Conservation (phyloP, 1,140 invertebrate species). For the Zaprionus davidi region DNA sequence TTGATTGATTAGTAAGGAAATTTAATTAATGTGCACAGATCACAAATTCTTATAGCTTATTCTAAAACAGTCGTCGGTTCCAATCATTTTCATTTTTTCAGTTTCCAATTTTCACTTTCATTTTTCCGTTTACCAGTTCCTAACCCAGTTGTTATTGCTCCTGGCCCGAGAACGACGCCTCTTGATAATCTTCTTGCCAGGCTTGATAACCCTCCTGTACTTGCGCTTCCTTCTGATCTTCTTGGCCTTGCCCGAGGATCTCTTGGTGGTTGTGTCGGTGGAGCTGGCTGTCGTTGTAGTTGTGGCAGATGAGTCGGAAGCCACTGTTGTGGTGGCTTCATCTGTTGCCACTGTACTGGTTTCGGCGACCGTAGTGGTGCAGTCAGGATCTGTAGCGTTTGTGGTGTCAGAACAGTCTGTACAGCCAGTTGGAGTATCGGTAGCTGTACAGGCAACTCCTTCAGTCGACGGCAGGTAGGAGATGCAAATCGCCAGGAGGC, state of each 20-base stretch:
- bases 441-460: background rate
- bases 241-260: background rate
- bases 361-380: background rate
- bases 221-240: background rate
- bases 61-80: background rate
- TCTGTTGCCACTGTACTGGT: background rate
- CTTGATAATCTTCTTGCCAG: too few relatives aligned
- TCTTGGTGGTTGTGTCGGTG: background rate
- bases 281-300: background rate
- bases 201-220: background rate
- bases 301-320: background rate
- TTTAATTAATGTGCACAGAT: background rate
- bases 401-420: background rate
- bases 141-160: background rate
- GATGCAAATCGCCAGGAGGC: conserved; percentile 9
- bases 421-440: background rate
- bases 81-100: background rate
- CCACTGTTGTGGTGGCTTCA: too few relatives aligned
- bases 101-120: background rate
- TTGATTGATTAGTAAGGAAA: background rate
- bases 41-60: background rate
- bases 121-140: background rate
- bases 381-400: too few relatives aligned
- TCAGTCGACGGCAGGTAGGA: background rate
- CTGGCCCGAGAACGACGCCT: too few relatives aligned